Evolutionary conservation across 2,113 vertebrate species (phyloP).

Genomic region (Boulengeromyrus knoepffleri): DNA sequence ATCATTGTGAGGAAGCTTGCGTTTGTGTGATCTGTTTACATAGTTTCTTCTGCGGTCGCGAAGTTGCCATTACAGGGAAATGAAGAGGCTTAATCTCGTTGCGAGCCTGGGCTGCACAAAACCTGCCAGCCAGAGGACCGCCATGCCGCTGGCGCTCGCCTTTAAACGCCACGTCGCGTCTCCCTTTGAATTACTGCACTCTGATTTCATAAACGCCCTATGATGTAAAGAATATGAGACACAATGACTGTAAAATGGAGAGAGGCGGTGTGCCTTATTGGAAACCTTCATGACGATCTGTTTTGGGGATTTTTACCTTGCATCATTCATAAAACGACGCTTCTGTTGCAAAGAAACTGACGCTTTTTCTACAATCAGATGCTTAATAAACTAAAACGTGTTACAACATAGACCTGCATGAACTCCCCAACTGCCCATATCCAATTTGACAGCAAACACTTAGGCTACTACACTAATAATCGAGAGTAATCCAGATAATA

Average conservation of each 20-base stretch:
- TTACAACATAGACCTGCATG: not conserved
- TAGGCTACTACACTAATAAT: not conserved
- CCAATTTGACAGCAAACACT: not conserved
- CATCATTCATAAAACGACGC: not conserved
- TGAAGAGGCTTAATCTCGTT: not conserved
- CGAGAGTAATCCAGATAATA: not conserved
- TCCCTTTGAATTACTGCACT: not conserved
- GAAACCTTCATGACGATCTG: not conserved
- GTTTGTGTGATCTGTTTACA: not conserved
- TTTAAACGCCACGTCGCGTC: not conserved
- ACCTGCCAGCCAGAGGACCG: not conserved
- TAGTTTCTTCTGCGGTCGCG: not conserved
- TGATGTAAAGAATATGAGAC: not conserved
- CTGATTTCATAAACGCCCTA: not conserved
- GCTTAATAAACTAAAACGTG: not conserved
- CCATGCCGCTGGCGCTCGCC: not conserved
- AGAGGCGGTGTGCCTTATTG: not conserved
- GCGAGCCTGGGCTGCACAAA: not conserved
- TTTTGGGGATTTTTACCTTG: not conserved
- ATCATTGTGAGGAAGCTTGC: constrained; percentile 49
- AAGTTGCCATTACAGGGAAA: not conserved
- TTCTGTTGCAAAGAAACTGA: not conserved
- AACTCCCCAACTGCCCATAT: not conserved
- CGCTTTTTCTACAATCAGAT: not conserved
- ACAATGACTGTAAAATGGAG: not conserved